A percentile compares a stretch with the other conserved stretches of the same genome.
phyloP scores from a whole-genome alignment of 37 sponge, comb jelly and placozoan genomes.

The Halisarca cf. caerulea region DNA sequence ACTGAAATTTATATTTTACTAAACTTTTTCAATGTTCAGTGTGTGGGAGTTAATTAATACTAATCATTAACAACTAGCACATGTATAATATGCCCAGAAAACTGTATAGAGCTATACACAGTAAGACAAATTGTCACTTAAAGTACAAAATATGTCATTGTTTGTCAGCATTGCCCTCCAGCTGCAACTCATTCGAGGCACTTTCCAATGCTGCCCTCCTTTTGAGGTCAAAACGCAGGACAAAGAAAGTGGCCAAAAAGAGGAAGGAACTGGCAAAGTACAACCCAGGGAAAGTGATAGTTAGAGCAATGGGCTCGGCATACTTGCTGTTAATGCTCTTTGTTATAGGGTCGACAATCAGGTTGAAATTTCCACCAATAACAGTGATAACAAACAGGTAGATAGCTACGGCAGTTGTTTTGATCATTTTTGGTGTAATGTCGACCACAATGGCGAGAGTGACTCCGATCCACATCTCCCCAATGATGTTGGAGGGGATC shows the following conservation, averaged over 20 bases:
- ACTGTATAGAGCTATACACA: no score
- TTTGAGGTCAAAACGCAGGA: conserved; percentile 55
- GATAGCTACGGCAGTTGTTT: conserved; percentile 60
- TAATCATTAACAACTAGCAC: no score
- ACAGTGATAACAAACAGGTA: conserved; percentile 76
- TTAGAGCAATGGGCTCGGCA: conserved; percentile 37
- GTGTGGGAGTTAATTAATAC: no score
- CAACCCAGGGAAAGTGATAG: conserved; percentile 66
- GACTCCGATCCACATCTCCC: conserved; percentile 91
- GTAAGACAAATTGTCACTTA: no score
- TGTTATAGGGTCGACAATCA: conserved; percentile 47
- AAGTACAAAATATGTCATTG: no score
- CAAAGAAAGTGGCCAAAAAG: conserved; percentile 55
- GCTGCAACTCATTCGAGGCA: background rate
- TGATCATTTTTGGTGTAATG: conserved; percentile 46
- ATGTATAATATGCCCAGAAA: no score
- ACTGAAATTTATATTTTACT: no score
- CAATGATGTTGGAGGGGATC: conserved; percentile 67
- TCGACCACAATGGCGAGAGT: conserved; percentile 72
- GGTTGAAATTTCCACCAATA: conserved; percentile 57
- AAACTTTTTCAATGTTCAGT: no score
- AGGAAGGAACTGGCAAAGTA: conserved; percentile 65
- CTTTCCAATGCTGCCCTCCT: conserved; percentile 26
- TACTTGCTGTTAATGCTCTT: background rate
- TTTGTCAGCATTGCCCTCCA: no score